Conservation (phyloP, 2,888 invertebrate genomes). For the Lamellibrachia satsuma region DNA sequence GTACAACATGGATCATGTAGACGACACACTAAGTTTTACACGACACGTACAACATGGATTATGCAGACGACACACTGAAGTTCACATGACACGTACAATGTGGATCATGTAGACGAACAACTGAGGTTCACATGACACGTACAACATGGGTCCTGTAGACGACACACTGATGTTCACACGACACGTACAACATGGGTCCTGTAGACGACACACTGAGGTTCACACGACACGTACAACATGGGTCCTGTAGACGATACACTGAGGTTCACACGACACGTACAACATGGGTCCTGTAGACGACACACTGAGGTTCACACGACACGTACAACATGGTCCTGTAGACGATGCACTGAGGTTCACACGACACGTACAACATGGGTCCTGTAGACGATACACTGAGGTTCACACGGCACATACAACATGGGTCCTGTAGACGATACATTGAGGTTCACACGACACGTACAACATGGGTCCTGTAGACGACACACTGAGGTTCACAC, state of each 20-base stretch:
- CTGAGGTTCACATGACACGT: background rate
- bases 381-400: background rate
- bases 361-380: background rate
- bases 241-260: background rate
- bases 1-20: too few species aligned
- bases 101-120: background rate
- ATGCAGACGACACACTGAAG: background rate
- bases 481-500: background rate
- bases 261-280: too few species aligned
- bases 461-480: too few species aligned
- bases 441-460: too few species aligned
- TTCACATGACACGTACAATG: background rate
- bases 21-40: background rate
- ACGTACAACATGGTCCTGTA: background rate
- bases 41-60: background rate
- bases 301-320: background rate
- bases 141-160: background rate
- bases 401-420: background rate
- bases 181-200: background rate
- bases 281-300: too few species aligned
- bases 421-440: background rate
- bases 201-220: background rate
- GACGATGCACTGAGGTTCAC: too few species aligned
- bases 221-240: background rate
- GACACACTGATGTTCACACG: background rate